Evolutionary conservation across 2,888 invertebrate species (phyloP), one percentile per base, ranked within the genome.

Genomic region (Cephus runcator): DNA sequence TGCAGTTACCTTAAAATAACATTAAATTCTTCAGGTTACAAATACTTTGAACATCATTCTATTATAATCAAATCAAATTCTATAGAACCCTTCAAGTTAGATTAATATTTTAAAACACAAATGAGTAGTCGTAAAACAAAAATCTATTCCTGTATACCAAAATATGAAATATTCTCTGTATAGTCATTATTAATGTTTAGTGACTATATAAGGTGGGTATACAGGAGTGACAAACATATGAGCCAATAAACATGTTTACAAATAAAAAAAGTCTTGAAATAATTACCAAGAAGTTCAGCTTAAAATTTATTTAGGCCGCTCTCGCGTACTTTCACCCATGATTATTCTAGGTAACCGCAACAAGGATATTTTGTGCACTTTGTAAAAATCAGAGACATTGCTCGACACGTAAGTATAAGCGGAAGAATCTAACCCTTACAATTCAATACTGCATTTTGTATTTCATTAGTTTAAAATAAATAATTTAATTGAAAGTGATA

Each of bases 321-420:
- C 33, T 71, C 71, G 71, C 71, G 12, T 34, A 71, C 71, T 71
- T 71, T 71, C 71, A 71, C 71, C 9, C 71, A 71, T 71, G 31
- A 31, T 71, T 30, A 71, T 31, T 71, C 31, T 12, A 71, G 71
- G 31, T 71, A 34, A 31, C 31, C 71, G 23, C 33, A 71, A 15
- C 6, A 4, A 71, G 71, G 71, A 31, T 34, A 71, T 71, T 23
- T 31, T 71, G 31, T 12, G 34, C 12, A 11, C n/a, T 12, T 71
- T 71, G 11, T 31, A 71, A 23, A 31, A 31, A 31, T 34, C 15
- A 71, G 71, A 34, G 12, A 34, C 71, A 34, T 71, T 34, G 71
- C 12, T 71, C 71, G 11, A 23, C 31, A 31, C 15, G 9, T 71
- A 2, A 23, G 15, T 6, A 12, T 12, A 71, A 34, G 6, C 71